These are phyloP conservation scores for Anticlea derivata DNA, from an alignment of 2,888 invertebrate species.

Conservation along the genomic window DNA sequence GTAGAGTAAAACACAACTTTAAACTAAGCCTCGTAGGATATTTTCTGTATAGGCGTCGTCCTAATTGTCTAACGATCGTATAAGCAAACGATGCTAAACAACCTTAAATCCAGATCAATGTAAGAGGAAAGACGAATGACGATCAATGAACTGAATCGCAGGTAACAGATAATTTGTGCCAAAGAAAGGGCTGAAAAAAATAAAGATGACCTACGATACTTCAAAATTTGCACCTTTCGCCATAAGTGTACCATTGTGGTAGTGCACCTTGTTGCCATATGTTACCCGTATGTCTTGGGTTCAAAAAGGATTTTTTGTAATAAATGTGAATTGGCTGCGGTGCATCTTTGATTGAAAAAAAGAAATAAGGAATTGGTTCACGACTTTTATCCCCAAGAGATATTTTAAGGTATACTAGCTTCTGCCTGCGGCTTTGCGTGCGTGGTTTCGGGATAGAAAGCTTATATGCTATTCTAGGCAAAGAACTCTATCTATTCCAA, in stretches of 20 bases:
- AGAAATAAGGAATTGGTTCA: conserved; percentile 15
- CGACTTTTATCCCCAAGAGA: too few species aligned
- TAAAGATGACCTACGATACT: conserved; percentile 74
- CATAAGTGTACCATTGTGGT: conserved; percentile 66
- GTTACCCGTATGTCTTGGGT: conserved; percentile 61
- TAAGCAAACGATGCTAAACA: too few species aligned
- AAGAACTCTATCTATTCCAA: too few species aligned
- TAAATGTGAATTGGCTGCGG: conserved; percentile 25
- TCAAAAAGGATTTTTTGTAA: conserved; percentile 34
- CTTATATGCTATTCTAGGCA: too few species aligned
- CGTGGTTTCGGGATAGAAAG: too few species aligned
- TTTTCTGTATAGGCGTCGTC: too few species aligned
- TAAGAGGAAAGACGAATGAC: too few species aligned
- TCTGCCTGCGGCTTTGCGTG: too few species aligned
- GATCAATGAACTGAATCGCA: conserved; percentile 18
- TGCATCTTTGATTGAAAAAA: conserved; percentile 32
- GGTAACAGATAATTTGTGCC: conserved; percentile 32
- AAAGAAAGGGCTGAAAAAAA: conserved; percentile 48
- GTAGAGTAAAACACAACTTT: too few species aligned
- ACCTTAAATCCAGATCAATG: conserved; percentile 1
- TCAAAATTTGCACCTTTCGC: conserved; percentile 74
- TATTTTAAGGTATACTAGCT: too few species aligned
- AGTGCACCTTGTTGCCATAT: conserved; percentile 72
- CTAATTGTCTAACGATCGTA: too few species aligned
- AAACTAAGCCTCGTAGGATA: too few species aligned